phyloP scores from a whole-genome alignment of 2,113 vertebrate species.

The Ciconia maguari region DNA sequence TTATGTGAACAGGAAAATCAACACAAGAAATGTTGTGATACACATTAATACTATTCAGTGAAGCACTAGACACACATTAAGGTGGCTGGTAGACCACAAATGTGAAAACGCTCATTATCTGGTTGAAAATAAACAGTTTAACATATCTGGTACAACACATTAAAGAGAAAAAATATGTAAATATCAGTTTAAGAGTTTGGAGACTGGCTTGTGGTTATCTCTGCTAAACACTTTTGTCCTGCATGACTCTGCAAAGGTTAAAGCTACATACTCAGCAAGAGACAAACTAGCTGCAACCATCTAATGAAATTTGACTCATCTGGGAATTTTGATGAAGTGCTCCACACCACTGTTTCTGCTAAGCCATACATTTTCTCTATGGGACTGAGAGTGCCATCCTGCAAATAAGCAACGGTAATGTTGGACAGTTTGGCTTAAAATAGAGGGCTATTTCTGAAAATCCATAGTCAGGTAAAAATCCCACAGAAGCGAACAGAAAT shows the following conservation, averaged over 20 bases:
- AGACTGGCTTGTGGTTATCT: conserved; percentile 51
- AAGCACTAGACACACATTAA: conserved; percentile 32
- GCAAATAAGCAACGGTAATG: background rate
- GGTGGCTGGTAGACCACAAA: conserved; percentile 53
- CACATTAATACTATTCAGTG: conserved; percentile 22
- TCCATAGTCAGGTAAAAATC: background rate
- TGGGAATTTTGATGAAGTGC: conserved; percentile 6
- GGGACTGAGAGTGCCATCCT: background rate
- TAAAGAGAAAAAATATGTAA: conserved; percentile 40
- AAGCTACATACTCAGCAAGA: background rate
- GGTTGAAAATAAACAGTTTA: conserved; percentile 53
- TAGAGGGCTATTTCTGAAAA: background rate
- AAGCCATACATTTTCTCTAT: background rate
- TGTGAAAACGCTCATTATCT: conserved; percentile 29
- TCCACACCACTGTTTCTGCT: background rate
- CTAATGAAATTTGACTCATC: conserved; percentile 48
- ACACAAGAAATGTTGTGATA: conserved; percentile 16
- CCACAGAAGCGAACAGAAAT: background rate
- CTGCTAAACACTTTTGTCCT: conserved; percentile 29
- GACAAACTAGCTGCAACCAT: conserved; percentile 24
- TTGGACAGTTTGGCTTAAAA: background rate
- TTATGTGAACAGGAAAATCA: conserved; percentile 17
- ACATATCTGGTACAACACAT: conserved; percentile 44
- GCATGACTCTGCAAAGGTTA: conserved; percentile 55
- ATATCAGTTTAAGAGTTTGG: conserved; percentile 41